Evolutionary conservation across 2,888 invertebrate species (phyloP), one percentile per base, ranked within the genome.

Genomic region (Drosophila limbata): DNA sequence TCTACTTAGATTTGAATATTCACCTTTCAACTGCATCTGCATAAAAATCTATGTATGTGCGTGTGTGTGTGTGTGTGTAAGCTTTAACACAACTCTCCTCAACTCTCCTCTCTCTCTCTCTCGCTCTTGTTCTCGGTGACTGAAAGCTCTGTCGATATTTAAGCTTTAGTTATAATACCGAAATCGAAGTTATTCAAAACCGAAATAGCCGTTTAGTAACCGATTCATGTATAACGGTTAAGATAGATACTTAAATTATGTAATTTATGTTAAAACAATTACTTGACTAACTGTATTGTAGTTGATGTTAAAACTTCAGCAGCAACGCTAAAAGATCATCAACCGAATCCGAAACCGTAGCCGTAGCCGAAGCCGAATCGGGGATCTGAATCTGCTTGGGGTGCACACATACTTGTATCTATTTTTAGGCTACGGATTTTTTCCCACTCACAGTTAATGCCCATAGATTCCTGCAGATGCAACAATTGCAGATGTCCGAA

Each of bases 391-490:
- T 39, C 60, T 67, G 57, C 85, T 79, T 79, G 76, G 75, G 75
- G 79, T 72, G 77, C 68, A 72, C 68, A 72, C 64, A 70, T 52
- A 52, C 47, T 44, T 69, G 65, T 31, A 82, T 79, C 81, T 84
- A 84, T 89, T 77, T 82, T 72, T 79, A 87, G 83, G 76, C 83
- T 84, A 84, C 88, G 88, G 76, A 5, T 45, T 84, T 84, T 84
- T 84, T 89, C 67, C 77, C 81, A 86, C 78, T 86, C 77, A 77
- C 75, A 28, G 28, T 28, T 73, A 79, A 80, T 68, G 59, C 44
- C 76, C 82, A 73, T 80, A 85, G 84, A 72, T 81, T 62, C 77
- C 70, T 78, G 61, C 71, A 63, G 45, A 52, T 67, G 50, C 69
- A 75, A 75, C 60, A 63, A 63, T 33, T 33, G 33, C 53, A 51